These are phyloP conservation scores for Enteromius anoplus DNA, from an alignment of 2,797 vertebrate genomes.

Conservation along the genomic window DNA sequence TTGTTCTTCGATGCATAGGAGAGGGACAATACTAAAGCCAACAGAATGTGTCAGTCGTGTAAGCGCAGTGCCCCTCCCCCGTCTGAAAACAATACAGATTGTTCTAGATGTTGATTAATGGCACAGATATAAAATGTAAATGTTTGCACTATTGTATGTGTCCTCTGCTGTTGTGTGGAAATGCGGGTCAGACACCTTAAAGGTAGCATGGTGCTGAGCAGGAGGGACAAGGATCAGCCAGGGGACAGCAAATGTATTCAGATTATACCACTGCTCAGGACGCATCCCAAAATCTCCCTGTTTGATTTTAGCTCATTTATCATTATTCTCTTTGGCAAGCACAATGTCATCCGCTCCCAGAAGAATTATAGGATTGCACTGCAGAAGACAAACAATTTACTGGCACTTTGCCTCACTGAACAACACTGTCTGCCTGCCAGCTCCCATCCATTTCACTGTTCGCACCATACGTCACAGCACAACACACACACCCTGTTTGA, in stretches of 20 bases:
- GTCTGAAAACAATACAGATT: conserved; percentile 50
- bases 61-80: conserved; percentile 54
- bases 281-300: conserved; percentile 76
- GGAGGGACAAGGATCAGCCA: conserved; percentile 47
- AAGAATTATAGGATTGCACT: conserved; percentile 85
- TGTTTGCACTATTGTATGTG: conserved; percentile 79
- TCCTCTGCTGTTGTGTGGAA: conserved; percentile 53
- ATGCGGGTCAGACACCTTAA: conserved; percentile 54
- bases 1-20: conserved; percentile 50
- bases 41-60: conserved; percentile 29
- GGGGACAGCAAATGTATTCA: conserved; percentile 72
- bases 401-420: conserved; percentile 88
- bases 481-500: conserved; percentile 48
- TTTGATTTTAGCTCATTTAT: conserved; percentile 85
- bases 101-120: conserved; percentile 53
- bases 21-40: conserved; percentile 22
- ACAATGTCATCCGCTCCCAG: conserved; percentile 83
- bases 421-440: conserved; percentile 84
- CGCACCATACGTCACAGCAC: conserved; percentile 55
- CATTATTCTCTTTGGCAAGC: conserved; percentile 88
- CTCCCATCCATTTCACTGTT: conserved; percentile 79
- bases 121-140: conserved; percentile 82
- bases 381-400: conserved; percentile 89
- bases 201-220: conserved; percentile 56
- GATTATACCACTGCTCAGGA: conserved; percentile 75